A percentile compares a stretch with the other conserved stretches of the same genome.
Conservation (phyloP, 2,113 vertebrate species). For the Cranoglanis bouderius region DNA sequence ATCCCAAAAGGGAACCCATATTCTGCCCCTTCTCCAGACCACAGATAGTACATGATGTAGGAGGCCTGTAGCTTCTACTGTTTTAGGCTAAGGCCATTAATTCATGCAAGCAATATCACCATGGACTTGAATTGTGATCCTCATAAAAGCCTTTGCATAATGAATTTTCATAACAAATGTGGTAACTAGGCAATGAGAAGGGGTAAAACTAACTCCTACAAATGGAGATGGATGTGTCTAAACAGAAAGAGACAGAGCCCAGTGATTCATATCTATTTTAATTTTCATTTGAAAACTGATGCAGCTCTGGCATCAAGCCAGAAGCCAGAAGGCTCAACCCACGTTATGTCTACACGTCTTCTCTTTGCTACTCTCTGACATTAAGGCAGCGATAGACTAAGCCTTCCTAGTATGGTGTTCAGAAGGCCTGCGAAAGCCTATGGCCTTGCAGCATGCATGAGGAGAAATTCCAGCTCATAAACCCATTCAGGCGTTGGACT, state of each 20-base stretch:
- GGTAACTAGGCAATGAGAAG: not conserved
- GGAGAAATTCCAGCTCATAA: not conserved
- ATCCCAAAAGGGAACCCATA: not conserved
- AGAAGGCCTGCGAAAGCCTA: not conserved
- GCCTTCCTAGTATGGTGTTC: not conserved
- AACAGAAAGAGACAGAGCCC: not conserved
- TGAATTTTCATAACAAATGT: not conserved
- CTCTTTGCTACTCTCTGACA: not conserved
- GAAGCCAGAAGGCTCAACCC: not conserved
- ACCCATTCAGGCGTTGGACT: not conserved
- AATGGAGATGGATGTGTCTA: not conserved
- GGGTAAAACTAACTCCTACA: not conserved
- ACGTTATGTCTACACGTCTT: not conserved
- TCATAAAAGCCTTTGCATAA: not conserved
- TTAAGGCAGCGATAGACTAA: not conserved
- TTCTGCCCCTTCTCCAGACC: not conserved
- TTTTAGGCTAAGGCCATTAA: not conserved
- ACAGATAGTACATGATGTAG: not conserved
- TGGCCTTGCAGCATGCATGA: not conserved
- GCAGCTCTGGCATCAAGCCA: constrained; percentile 17
- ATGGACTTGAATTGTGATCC: not conserved
- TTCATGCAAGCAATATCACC: not conserved
- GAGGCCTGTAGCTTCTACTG: not conserved
- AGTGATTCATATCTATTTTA: constrained; percentile 19
- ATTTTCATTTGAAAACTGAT: constrained; percentile 31